Evolutionary conservation across 2,888 invertebrate species (phyloP), one percentile per base, ranked within the genome.

Genomic region (Agrochola circellaris): DNA sequence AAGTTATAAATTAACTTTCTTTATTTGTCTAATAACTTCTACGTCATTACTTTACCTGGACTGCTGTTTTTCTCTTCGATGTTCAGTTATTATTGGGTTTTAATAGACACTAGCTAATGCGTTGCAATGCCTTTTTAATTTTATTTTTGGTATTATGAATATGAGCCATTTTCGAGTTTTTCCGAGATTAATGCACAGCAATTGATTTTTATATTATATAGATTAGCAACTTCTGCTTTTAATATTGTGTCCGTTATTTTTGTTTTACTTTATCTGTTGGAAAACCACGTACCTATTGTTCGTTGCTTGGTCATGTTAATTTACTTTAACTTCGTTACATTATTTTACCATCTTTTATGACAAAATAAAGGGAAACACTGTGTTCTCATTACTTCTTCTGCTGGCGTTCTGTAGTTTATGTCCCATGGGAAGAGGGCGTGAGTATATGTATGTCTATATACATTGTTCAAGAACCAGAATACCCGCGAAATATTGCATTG

Each of bases 1-100:
- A 74, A 66, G 3, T 48, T 64, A 9, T 51, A 56, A 42, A 17
- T 58, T 26, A 64, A 54, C 74, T 79, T 69, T 80, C 34, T 67
- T 62, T 17, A n/a, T 60, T 66, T 61, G n/a, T 34, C 42, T n/a
- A 20, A 11, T 13, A 34, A 30, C 13, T 54, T 54, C 11, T 30
- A 13, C 0, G 2, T 34, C 20, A 4, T n/a, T 17, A 42, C 8
- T 51, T 65, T 51, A 23, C 20, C 17, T 42, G 15, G 3, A 45
- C 3, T 61, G 6, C 51, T 38, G 38, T 17, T 60, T 34, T 58
- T 60, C 8, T 73, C 11, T 56, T 30, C n/a, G 23, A 45, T 20
- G 5, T 38, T 17, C 64, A n/a, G 5, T 38, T 56, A 13, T 5
- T 38, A 9, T 9, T 38, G 38, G 38, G 38, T 38, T 9, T 38